These are phyloP conservation scores for Sericinus montela DNA, from an alignment of 2,888 invertebrate genomes.

Conservation along the genomic window DNA sequence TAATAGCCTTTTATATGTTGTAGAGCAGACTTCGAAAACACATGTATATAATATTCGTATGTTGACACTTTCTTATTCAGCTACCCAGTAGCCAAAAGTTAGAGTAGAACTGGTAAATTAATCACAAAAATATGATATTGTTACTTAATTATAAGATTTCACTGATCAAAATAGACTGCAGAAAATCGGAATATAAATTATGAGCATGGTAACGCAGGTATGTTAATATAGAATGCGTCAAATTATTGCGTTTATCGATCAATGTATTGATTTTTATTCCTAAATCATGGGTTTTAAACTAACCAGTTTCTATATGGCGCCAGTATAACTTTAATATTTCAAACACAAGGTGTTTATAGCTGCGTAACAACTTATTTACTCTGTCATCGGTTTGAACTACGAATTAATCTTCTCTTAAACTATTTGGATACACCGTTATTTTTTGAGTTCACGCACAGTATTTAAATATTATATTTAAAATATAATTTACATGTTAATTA, in stretches of 20 bases:
- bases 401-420: not conserved
- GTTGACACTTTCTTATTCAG: no score
- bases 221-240: constrained; percentile 31
- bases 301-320: constrained; percentile 29
- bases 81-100: no score
- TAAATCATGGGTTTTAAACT: constrained; percentile 41
- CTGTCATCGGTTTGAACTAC: constrained; percentile 16
- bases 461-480: no score
- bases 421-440: no score
- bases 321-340: constrained; percentile 19
- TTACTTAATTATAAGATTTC: not conserved
- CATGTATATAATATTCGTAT: no score
- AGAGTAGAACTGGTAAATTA: no score
- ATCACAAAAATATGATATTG: no score
- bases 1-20: no score
- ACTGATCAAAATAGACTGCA: not conserved
- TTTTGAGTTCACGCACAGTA: no score
- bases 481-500: no score
- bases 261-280: constrained; percentile 52
- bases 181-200: not conserved
- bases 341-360: constrained; percentile 10
- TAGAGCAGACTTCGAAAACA: no score
- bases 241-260: constrained; percentile 51
- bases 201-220: not conserved
- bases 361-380: constrained; percentile 17